These are phyloP conservation scores for Campoplex nolae DNA, from an alignment of 2,888 invertebrate species.

Conservation along the genomic window DNA sequence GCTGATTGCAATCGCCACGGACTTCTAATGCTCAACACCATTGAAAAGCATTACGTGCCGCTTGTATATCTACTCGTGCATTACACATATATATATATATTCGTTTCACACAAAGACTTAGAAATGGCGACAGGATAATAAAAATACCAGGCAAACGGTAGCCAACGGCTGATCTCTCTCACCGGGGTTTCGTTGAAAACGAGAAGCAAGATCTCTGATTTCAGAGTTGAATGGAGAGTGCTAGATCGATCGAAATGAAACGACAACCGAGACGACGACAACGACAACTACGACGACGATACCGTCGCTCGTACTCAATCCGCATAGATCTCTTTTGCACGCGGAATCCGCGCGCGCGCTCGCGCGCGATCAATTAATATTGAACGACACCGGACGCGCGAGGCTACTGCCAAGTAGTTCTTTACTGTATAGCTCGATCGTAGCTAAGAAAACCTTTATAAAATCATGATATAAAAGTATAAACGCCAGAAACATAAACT, in stretches of 20 bases:
- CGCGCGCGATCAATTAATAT: slow-evolving; percentile 79
- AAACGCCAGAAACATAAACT: slow-evolving; percentile 55
- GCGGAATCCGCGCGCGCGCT: slow-evolving; percentile 73
- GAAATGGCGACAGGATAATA: slow-evolving; percentile 65
- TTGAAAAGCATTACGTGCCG: slow-evolving; percentile 36
- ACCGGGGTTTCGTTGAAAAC: slow-evolving; percentile 44
- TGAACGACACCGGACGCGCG: slow-evolving; percentile 78
- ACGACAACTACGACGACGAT: slow-evolving; percentile 51
- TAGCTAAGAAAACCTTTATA: slow-evolving; percentile 30
- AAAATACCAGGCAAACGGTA: slow-evolving; percentile 63
- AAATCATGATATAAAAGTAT: slow-evolving; percentile 54
- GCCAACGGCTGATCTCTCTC: slow-evolving; percentile 39
- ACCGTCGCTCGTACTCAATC: slow-evolving; percentile 51
- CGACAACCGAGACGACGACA: slow-evolving; percentile 33
- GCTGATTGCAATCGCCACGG: slow-evolving; percentile 42
- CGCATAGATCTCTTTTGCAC: slow-evolving; percentile 69
- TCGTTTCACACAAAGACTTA: slow-evolving; percentile 45
- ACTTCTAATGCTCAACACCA: slow-evolving; percentile 38
- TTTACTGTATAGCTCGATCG: slow-evolving; percentile 53
- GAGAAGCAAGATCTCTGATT: slow-evolving; percentile 46
- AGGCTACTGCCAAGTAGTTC: slow-evolving; percentile 78
- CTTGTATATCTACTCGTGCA: neutral
- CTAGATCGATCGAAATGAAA: slow-evolving; percentile 48
- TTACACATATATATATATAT: slow-evolving; percentile 8
- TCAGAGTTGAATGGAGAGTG: slow-evolving; percentile 65